phyloP scores from a whole-genome alignment of 2,888 invertebrate species.

The Lucinisca nassula region DNA sequence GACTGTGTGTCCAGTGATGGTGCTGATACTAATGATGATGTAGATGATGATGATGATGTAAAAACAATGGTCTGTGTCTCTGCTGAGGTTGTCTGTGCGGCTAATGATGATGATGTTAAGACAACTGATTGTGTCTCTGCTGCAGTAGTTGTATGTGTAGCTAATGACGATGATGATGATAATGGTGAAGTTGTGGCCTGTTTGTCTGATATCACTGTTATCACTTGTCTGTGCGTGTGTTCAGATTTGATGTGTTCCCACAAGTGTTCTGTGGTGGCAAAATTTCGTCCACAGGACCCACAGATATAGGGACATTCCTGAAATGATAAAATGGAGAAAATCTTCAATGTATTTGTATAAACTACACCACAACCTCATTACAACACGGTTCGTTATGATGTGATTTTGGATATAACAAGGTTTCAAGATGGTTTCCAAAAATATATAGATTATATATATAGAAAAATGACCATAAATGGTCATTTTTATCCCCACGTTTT shows the following conservation, averaged over 20 bases:
- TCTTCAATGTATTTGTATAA: not conserved
- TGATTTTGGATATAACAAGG: too few relatives aligned
- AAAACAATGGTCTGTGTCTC: too few relatives aligned
- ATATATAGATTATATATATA: too few relatives aligned
- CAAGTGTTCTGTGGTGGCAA: constrained; percentile 77
- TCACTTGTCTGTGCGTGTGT: not conserved
- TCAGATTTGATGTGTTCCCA: constrained; percentile 19
- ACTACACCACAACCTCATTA: too few relatives aligned
- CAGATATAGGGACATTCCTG: constrained; percentile 85
- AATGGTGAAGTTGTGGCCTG: not conserved
- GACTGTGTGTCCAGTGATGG: too few relatives aligned
- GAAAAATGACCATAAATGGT: too few relatives aligned
- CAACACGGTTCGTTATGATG: too few relatives aligned
- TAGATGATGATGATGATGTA: too few relatives aligned
- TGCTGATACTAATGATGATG: too few relatives aligned
- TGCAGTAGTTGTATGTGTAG: not conserved
- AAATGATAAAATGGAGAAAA: not conserved
- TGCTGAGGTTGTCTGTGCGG: not conserved
- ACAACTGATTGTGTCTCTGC: not conserved
- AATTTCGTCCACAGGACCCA: constrained; percentile 84
- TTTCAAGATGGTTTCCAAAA: too few relatives aligned
- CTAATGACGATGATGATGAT: not conserved
- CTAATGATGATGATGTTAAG: not conserved
- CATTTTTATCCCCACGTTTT: too few relatives aligned
- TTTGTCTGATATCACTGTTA: not conserved